Conservation (phyloP, 2,888 invertebrate species). For the Xanthostigma xanthostigma region DNA sequence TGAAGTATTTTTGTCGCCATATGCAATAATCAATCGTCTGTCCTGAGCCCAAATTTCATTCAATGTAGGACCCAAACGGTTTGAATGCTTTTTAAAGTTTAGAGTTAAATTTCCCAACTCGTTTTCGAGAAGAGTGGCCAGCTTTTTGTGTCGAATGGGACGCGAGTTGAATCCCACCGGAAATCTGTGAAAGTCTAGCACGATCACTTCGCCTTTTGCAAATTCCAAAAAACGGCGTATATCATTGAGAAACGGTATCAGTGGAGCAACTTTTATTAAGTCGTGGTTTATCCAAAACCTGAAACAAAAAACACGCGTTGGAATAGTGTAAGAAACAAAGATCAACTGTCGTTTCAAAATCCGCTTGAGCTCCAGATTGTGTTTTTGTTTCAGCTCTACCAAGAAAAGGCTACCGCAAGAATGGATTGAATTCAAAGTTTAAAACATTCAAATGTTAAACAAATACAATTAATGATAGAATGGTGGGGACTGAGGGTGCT, state of each 20-base stretch:
- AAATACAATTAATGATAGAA: too few relatives aligned
- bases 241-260: constrained; percentile 49
- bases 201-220: constrained; percentile 54
- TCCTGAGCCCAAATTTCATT: constrained; percentile 39
- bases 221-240: constrained; percentile 50
- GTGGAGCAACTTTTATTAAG: constrained; percentile 49
- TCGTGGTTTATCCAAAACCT: constrained; percentile 65
- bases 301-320: constrained; percentile 15
- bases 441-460: too few relatives aligned
- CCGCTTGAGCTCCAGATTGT: too few relatives aligned
- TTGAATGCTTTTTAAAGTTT: constrained; percentile 28
- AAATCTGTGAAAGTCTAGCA: constrained; percentile 72
- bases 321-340: too few relatives aligned
- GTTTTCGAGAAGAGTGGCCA: constrained; percentile 33
- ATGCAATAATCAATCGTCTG: constrained; percentile 41
- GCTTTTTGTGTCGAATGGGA: constrained; percentile 30
- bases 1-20: constrained; percentile 34
- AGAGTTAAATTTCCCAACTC: constrained; percentile 38
- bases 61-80: constrained; percentile 35
- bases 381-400: too few relatives aligned
- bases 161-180: constrained; percentile 33
- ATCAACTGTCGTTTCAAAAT: too few relatives aligned
- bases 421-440: too few relatives aligned
- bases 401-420: too few relatives aligned
- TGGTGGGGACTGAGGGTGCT: too few relatives aligned